These are phyloP conservation scores for Centropus unirufus DNA, from an alignment of 2,113 vertebrate genomes.

Conservation along the genomic window DNA sequence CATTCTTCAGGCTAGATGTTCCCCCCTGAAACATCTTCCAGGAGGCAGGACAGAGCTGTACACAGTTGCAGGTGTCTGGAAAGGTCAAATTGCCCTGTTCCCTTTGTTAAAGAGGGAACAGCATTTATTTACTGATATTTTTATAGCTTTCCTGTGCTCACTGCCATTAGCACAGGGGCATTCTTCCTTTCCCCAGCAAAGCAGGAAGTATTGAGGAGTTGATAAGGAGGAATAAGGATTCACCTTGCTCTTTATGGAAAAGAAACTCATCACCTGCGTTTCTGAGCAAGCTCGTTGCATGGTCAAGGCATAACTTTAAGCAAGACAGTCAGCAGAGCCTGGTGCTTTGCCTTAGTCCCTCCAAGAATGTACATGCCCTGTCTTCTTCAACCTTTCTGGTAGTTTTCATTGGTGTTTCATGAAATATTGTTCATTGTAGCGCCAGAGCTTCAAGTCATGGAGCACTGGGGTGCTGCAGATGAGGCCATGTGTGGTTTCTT, in stretches of 20 bases:
- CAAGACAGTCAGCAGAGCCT: background rate
- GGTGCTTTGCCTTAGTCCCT: background rate
- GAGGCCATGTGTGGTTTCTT: rapidly evolving
- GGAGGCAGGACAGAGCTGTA: background rate
- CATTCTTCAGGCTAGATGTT: background rate
- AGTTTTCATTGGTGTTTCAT: background rate
- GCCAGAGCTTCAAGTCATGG: rapidly evolving
- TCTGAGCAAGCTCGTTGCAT: background rate
- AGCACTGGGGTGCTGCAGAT: background rate
- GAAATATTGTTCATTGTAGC: background rate
- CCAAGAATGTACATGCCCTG: background rate
- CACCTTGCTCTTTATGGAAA: background rate
- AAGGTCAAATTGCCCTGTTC: background rate
- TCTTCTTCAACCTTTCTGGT: background rate
- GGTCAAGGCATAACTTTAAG: background rate
- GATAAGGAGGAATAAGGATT: background rate
- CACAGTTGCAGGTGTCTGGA: background rate
- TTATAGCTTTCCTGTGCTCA: background rate
- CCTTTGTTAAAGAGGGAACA: background rate
- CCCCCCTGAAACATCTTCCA: background rate
- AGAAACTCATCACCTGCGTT: background rate
- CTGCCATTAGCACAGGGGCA: background rate
- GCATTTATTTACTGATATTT: background rate
- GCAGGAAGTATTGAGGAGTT: background rate
- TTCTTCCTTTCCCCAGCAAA: background rate